These are phyloP conservation scores for Galeopterus variegatus DNA, from an alignment of 2,113 vertebrate genomes.

Conservation along the genomic window DNA sequence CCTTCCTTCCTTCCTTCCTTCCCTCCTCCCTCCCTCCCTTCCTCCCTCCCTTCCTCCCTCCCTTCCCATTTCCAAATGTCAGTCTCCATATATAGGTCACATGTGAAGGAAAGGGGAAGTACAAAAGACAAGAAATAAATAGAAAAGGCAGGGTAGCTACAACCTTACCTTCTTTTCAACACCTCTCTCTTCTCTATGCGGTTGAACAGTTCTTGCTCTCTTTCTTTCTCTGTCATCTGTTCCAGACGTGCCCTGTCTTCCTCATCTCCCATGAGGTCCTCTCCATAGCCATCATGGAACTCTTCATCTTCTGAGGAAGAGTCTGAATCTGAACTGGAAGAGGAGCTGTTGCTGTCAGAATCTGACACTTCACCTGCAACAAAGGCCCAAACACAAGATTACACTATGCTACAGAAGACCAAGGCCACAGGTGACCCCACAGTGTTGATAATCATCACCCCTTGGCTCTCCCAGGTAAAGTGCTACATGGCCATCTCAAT, in stretches of 20 bases:
- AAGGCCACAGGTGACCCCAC: not conserved
- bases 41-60: too few relatives aligned
- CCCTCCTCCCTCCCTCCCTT: too few relatives aligned
- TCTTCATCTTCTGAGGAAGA: slow-evolving; percentile 98
- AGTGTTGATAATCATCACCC: too few relatives aligned
- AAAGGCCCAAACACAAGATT: slow-evolving; percentile 48
- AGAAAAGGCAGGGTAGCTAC: too few relatives aligned
- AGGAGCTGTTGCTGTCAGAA: slow-evolving; percentile 98
- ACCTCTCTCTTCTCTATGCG: slow-evolving; percentile 99
- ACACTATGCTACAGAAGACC: not conserved
- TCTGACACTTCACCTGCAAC: slow-evolving; percentile 97
- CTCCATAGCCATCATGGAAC: slow-evolving; percentile 98
- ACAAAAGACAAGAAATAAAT: not conserved
- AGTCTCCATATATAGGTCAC: not conserved
- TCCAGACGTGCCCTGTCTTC: slow-evolving; percentile 97
- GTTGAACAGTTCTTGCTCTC: slow-evolving; percentile 99
- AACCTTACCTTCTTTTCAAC: slow-evolving; percentile 95
- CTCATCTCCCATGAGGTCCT: slow-evolving; percentile 99
- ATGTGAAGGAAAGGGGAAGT: not conserved
- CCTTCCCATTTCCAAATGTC: not conserved
- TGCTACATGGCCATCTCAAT: not conserved
- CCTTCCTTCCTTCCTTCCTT: too few relatives aligned
- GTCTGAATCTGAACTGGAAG: slow-evolving; percentile 97
- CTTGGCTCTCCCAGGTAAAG: not conserved
- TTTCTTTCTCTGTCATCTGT: slow-evolving; percentile 99